These are phyloP conservation scores for Chloromyia formosa DNA, from an alignment of 2,888 invertebrate species.

Conservation along the genomic window DNA sequence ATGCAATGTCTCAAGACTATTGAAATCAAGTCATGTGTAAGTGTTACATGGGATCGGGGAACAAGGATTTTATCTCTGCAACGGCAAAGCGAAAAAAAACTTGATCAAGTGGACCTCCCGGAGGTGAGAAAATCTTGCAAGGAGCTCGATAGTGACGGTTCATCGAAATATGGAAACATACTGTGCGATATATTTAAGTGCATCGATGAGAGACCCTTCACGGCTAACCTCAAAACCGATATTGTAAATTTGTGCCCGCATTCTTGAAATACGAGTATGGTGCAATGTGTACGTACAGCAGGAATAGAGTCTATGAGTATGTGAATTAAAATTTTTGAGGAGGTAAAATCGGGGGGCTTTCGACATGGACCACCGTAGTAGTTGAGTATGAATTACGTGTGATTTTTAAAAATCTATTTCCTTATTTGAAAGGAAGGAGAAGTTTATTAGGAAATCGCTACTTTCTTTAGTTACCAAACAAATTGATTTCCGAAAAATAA, in stretches of 20 bases:
- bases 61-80: constrained; percentile 29
- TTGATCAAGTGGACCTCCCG: constrained; percentile 63
- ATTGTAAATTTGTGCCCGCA: constrained; percentile 11
- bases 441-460: no score
- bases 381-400: no score
- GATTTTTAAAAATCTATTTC: no score
- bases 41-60: constrained; percentile 22
- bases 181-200: constrained; percentile 29
- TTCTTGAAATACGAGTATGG: neutral
- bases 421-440: no score
- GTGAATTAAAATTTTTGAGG: no score
- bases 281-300: neutral
- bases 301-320: no score
- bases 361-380: no score
- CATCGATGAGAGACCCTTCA: constrained; percentile 21
- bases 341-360: no score
- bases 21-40: constrained; percentile 41
- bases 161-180: constrained; percentile 9
- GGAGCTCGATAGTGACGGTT: neutral
- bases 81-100: constrained; percentile 52
- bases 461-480: no score
- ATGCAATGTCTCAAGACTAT: neutral
- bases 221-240: constrained; percentile 35
- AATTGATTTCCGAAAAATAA: no score
- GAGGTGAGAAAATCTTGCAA: constrained; percentile 60